phyloP scores from a whole-genome alignment of 2,888 invertebrate species.

The Anarsia innoxiella region DNA sequence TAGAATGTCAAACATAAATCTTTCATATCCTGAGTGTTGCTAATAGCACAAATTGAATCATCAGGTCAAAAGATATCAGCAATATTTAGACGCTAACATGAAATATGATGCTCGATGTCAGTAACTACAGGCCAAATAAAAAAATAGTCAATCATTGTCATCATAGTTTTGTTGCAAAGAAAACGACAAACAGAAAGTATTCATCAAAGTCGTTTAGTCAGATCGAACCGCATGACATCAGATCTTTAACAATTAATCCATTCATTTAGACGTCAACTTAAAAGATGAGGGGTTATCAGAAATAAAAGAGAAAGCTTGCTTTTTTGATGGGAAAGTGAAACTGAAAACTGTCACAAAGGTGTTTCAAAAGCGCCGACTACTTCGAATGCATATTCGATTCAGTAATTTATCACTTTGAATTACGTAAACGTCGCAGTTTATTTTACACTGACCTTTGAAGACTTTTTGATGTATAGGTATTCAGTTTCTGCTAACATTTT shows the following conservation, averaged over 20 bases:
- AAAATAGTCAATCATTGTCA: too few relatives aligned
- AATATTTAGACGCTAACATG: too few relatives aligned
- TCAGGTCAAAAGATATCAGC: too few relatives aligned
- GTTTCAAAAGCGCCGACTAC: constrained; percentile 14
- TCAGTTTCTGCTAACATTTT: constrained; percentile 1
- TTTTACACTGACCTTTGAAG: constrained; percentile 19
- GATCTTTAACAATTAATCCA: constrained; percentile 26
- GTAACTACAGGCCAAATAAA: too few relatives aligned
- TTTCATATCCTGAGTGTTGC: too few relatives aligned
- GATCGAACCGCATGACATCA: constrained; percentile 18
- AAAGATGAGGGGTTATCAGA: constrained; percentile 21
- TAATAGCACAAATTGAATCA: too few relatives aligned
- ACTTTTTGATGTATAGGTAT: constrained; percentile 7
- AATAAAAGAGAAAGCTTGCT: constrained; percentile 25
- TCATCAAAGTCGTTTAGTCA: too few relatives aligned
- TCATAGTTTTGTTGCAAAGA: too few relatives aligned
- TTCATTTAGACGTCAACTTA: constrained; percentile 19
- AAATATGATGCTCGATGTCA: too few relatives aligned
- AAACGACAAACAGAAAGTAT: too few relatives aligned
- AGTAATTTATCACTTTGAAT: constrained; percentile 12
- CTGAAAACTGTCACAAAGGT: constrained; percentile 17
- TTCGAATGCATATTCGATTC: constrained; percentile 12
- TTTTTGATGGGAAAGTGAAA: constrained; percentile 17
- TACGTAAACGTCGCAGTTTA: constrained; percentile 13
- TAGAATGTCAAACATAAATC: too few relatives aligned